phyloP scores from a whole-genome alignment of 2,113 vertebrate species.

The Triplophysa rosa region DNA sequence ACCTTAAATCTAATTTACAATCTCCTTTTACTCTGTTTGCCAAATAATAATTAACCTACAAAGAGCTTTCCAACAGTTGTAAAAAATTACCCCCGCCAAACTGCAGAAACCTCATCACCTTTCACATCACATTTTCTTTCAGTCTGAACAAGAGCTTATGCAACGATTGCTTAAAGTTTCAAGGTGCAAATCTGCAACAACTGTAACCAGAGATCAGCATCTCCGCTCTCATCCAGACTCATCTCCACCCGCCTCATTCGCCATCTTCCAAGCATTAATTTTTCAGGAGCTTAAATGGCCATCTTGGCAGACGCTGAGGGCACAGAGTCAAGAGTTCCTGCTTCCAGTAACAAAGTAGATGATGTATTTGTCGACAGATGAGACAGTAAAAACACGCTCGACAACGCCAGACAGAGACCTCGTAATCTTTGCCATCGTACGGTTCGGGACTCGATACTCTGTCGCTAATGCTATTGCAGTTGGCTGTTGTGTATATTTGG shows the following conservation, averaged over 20 bases:
- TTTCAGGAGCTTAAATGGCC: conserved; percentile 80
- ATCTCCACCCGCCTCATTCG: conserved; percentile 46
- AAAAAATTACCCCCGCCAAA: no score
- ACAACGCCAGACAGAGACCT: conserved; percentile 37
- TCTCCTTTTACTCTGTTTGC: no score
- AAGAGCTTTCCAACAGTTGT: no score
- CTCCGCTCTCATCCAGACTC: conserved; percentile 52
- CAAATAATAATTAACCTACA: no score
- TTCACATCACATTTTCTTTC: no score
- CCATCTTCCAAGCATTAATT: conserved; percentile 70
- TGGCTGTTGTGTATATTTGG: conserved; percentile 64
- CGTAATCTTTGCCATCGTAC: conserved; percentile 29
- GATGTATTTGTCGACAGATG: conserved; percentile 71
- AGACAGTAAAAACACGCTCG: conserved; percentile 63
- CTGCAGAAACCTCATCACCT: no score
- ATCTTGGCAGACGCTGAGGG: conserved; percentile 72
- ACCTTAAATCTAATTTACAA: no score
- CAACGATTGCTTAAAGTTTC: conserved; percentile 50
- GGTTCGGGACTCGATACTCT: conserved; percentile 19
- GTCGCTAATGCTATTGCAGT: conserved; percentile 65
- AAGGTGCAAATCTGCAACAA: conserved; percentile 69
- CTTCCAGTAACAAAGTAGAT: conserved; percentile 73
- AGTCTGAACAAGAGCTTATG: conserved; percentile 18
- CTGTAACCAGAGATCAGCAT: conserved; percentile 55
- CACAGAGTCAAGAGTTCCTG: conserved; percentile 73